These are phyloP conservation scores for Trichechus manatus DNA, from an alignment of 2,113 vertebrate species.

Conservation along the genomic window DNA sequence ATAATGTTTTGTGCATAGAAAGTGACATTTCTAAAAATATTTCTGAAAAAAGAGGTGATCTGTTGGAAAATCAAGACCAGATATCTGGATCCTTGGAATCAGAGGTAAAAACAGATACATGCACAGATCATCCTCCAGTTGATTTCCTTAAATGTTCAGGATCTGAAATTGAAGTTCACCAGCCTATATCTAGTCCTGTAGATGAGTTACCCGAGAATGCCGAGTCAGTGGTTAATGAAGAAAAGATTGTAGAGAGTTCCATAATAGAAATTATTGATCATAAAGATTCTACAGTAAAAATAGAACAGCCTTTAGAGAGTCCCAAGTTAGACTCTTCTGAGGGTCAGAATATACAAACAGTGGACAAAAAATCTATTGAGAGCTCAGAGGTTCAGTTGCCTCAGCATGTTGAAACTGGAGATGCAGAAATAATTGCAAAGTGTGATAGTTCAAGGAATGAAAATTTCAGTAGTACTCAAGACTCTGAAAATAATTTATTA, in stretches of 20 bases:
- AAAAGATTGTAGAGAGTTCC: conserved; percentile 37
- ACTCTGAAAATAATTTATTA: conserved; percentile 72
- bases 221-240: conserved; percentile 60
- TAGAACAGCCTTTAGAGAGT: conserved; percentile 59
- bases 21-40: conserved; percentile 55
- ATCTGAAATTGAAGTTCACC: conserved; percentile 60
- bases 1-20: conserved; percentile 7
- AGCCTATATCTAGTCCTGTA: conserved; percentile 35
- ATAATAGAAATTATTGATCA: conserved; percentile 63
- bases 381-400: conserved; percentile 37
- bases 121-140: conserved; percentile 30
- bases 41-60: conserved; percentile 67
- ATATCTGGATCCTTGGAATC: conserved; percentile 3
- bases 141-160: conserved; percentile 11
- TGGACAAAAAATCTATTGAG: not conserved
- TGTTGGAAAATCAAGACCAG: conserved; percentile 69
- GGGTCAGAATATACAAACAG: not conserved
- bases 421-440: conserved; percentile 58
- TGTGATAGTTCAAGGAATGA: conserved; percentile 64
- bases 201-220: conserved; percentile 59
- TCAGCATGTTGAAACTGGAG: conserved; percentile 70
- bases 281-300: conserved; percentile 72
- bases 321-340: conserved; percentile 42
- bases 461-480: conserved; percentile 55
- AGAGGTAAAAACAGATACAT: conserved; percentile 46